Base-by-base conservation (phyloP, 2,113 vertebrate genomes). In the Albula glossodonta region DNA sequence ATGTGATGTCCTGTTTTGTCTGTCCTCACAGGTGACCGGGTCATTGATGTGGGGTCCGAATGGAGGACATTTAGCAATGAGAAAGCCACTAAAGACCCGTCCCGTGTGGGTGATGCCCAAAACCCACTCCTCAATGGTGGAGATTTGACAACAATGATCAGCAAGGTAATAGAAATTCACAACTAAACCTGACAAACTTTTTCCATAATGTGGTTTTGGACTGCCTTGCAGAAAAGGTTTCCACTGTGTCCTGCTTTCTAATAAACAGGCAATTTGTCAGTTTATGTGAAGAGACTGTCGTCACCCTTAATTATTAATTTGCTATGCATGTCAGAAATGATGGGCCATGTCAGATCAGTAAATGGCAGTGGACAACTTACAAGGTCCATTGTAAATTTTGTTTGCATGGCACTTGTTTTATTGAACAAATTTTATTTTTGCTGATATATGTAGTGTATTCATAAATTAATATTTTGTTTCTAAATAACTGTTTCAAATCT, bases 61-160 rank as follows among this genome's bases (percentile, higher is more conserved):
- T 99, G 98, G 98, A 97, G 98, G 93, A 99, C 98, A 8, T 99
- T 99, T 94, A 98, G 98, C 89, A 99, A 99, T 74, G 98, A 99
- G 93, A 99, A 99, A 95, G 98, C 98, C 88, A 97, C 97, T 25
- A 99, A 99, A 96, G 99, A 99, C 90, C 99, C 98, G 2, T 99
- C 98, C 90, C 96, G 98, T 96, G 99, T 99, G 7, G 99, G 99
- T 87, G 99, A 99, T 8, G 97, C 99, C 81, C 98, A 99, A 94
- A 99, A 99, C 91, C 96, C 98, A 2, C 94, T 99, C 86, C 91
- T 99, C 81, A 99, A 99, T 0, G 98, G 99, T 70, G 98, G 97
- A 5, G 98, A 99, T 93, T 94, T 99, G 81, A 98, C 97, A 66
- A 99, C 98, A 74, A 99, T 99, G 98, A 99, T 99, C 92, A 98